Evolutionary conservation across 1,140 invertebrate species (phyloP), one percentile per base, ranked within the genome.

Genomic region (Thrips palmi): DNA sequence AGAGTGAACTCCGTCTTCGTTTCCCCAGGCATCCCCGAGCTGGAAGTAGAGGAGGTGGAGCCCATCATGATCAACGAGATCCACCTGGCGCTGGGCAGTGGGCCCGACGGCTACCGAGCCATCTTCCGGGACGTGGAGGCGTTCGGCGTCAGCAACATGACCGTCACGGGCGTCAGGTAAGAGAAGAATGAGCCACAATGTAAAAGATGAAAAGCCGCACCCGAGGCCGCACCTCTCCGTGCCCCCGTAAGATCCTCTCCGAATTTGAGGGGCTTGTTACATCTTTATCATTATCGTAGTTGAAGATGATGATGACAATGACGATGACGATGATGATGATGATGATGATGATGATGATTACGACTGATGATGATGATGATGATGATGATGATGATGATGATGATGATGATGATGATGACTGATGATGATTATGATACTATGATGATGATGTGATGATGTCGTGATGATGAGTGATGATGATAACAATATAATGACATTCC

Each of bases 11-110:
- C 17, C 6, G 10, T 14, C 29, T 15, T 27, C 15, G 15, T 20
- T 60, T 54, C 35, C 39, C 48, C 20, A 46, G 72, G 73, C 30
- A 68, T 74, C 30, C 73, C 72, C 6, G 72, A 77, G 50, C 47
- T 77, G 29, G 69, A 64, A 31, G 62, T 74, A 23, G 61, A 63
- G 42, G 64, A 72, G 56, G 67, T 70, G 0, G 79, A 83, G 45
- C 75, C 77, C 0, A 75, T 82, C 31, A 52, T 77, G 3, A 71
- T 84, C 8, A 78, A 84, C 52, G 77, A 83, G 53, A 67, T 83
- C 25, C 70, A 76, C n/a, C 77, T 84, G 30, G 63, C 76, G 0
- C 53, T 84, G 28, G 79, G 79, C 29, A 69, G 60, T 4, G 78
- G 77, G 0, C 75, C 78, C 0, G 70, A 82, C 52, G 77, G 77